Evolutionary conservation across 2,888 invertebrate species (phyloP).

Genomic region (Dynastes grantii): DNA sequence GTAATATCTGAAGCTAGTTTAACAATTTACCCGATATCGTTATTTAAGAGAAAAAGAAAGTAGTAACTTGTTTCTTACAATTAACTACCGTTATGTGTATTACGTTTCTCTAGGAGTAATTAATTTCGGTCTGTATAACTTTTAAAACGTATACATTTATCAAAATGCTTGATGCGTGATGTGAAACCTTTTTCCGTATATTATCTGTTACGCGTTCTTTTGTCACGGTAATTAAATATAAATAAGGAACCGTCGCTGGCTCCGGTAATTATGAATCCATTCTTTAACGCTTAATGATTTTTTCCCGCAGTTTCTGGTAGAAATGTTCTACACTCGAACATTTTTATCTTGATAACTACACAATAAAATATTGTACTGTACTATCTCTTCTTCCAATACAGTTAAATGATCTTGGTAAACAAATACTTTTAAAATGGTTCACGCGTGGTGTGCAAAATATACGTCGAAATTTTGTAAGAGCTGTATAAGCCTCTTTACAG

Average conservation of each 20-base stretch:
- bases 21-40: too few relatives aligned
- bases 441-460: background rate
- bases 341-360: conserved; percentile 43
- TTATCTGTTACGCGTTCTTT: conserved; percentile 54
- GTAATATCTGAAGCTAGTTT: too few relatives aligned
- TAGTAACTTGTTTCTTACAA: background rate
- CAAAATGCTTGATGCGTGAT: conserved; percentile 25
- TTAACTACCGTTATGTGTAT: background rate
- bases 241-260: conserved; percentile 59
- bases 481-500: too few relatives aligned
- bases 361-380: conserved; percentile 23
- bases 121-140: conserved; percentile 9
- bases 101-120: conserved; percentile 13
- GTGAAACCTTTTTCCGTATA: conserved; percentile 31
- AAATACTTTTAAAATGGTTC: background rate
- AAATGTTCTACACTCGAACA: conserved; percentile 6
- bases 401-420: background rate
- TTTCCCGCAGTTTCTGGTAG: conserved; percentile 28
- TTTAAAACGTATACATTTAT: conserved; percentile 8
- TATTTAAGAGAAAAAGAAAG: too few relatives aligned
- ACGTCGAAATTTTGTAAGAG: background rate
- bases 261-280: conserved; percentile 63
- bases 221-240: conserved; percentile 66
- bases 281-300: conserved; percentile 63
- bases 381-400: background rate